Conservation (phyloP, 1,140 invertebrate species). For the Phocides pigmalion region DNA sequence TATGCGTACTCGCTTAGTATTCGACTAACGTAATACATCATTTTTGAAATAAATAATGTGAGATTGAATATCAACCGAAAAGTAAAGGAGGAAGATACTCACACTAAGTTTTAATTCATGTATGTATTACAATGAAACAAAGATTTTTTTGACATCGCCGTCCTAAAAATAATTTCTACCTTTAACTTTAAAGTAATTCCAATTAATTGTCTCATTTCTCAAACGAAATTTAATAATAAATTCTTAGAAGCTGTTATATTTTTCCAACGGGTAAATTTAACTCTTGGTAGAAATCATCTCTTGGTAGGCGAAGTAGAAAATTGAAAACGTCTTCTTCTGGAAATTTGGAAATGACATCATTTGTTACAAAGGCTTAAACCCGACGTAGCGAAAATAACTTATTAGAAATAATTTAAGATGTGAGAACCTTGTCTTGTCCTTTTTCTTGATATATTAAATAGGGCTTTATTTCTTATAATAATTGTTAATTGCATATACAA, state of each 20-base stretch:
- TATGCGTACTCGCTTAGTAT: no score
- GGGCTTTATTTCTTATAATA: no score
- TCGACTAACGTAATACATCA: no score
- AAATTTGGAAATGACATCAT: conserved; percentile 29
- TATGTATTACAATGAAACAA: no score
- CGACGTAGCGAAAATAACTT: conserved; percentile 22
- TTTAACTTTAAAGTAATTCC: background rate
- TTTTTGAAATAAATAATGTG: no score
- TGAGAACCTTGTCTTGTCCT: background rate
- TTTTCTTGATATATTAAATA: background rate
- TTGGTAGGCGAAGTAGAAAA: conserved; percentile 29
- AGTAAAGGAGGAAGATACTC: no score
- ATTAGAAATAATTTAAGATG: conserved; percentile 20
- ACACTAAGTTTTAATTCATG: no score
- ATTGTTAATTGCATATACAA: no score
- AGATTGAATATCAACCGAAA: no score
- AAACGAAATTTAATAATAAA: background rate
- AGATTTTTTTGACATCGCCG: no score
- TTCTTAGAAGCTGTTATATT: background rate
- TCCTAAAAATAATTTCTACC: no score
- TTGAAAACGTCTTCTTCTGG: conserved; percentile 25
- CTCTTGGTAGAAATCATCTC: conserved; percentile 23
- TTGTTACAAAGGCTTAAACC: conserved; percentile 14
- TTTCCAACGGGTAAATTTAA: conserved; percentile 13
- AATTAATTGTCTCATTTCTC: background rate